Evolutionary conservation across 2,113 vertebrate genomes (phyloP).

Genomic region (Otolemur garnettii): DNA sequence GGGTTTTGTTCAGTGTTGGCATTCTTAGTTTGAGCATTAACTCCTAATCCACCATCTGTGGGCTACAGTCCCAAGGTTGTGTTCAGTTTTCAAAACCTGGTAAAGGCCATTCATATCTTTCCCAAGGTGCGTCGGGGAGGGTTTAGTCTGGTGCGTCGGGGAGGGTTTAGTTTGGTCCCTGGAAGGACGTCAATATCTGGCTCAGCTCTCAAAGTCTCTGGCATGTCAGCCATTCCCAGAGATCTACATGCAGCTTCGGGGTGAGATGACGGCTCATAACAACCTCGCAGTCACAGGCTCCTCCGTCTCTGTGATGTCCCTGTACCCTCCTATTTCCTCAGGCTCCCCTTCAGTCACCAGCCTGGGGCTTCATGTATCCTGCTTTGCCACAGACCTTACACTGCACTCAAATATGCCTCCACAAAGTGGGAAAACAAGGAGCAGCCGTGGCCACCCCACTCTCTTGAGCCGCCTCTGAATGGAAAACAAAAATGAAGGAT

Average conservation of each 20-base stretch:
- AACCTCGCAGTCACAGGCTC: accelerated
- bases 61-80: neutral
- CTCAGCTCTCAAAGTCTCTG: neutral
- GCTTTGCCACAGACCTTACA: neutral
- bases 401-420: accelerated
- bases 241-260: too few species aligned
- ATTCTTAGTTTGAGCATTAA: neutral
- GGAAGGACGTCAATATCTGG: accelerated
- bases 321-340: neutral
- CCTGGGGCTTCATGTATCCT: neutral
- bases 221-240: accelerated
- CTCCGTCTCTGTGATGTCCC: accelerated
- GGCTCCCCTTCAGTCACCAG: neutral
- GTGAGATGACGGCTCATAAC: accelerated
- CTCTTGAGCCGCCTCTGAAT: neutral
- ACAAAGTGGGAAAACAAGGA: too few species aligned
- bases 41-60: neutral
- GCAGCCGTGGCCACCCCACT: accelerated
- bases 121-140: accelerated
- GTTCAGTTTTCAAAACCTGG: neutral
- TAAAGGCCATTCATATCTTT: neutral
- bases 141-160: neutral
- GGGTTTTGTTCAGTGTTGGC: too few species aligned
- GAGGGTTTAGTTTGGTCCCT: accelerated
- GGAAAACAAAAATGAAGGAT: neutral